Conservation (phyloP, 2,888 invertebrate species). For the Vannuccia rotundouncinata region DNA sequence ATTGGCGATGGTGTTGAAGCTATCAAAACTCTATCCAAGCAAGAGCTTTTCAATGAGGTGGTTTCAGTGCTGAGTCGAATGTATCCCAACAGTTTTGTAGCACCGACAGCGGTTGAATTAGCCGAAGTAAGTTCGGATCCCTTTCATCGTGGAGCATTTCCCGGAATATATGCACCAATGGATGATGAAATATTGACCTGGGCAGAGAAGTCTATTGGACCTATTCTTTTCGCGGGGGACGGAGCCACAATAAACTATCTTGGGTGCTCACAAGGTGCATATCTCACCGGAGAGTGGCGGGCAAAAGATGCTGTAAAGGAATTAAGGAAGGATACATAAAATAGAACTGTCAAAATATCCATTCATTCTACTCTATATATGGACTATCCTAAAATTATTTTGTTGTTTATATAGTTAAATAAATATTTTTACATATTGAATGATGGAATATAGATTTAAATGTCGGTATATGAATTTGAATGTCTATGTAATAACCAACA, state of each 20-base stretch:
- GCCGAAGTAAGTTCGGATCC: not conserved
- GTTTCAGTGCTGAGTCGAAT: not conserved
- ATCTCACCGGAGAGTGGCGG: not conserved
- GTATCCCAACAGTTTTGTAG: not conserved
- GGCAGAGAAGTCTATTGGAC: not conserved
- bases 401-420: too few species aligned
- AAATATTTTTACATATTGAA: too few species aligned
- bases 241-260: conserved; percentile 5
- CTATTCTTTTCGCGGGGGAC: conserved; percentile 28
- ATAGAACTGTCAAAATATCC: too few species aligned
- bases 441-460: too few species aligned
- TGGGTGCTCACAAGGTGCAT: conserved; percentile 29
- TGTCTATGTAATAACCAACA: too few species aligned
- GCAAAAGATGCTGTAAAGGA: conserved; percentile 28
- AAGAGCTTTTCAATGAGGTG: not conserved
- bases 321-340: too few species aligned
- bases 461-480: too few species aligned
- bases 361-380: too few species aligned
- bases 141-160: not conserved
- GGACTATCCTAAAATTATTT: too few species aligned
- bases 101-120: not conserved
- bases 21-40: not conserved
- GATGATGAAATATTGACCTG: not conserved
- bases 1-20: not conserved
- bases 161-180: not conserved